Evolutionary conservation across 2,797 vertebrate species (phyloP).

Genomic region (Cichlasoma orientale): DNA sequence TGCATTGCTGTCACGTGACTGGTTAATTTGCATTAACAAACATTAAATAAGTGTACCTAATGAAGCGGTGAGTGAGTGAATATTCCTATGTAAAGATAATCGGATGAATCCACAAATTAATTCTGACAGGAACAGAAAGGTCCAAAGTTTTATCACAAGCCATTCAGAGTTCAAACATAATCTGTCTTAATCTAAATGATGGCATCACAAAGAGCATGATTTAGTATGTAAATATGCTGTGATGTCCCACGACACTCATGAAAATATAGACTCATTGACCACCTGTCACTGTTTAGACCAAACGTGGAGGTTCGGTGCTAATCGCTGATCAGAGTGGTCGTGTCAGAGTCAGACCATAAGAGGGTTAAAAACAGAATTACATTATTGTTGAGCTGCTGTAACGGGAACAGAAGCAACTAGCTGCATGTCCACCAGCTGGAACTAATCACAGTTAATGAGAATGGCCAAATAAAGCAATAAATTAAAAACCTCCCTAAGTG

Average conservation of each 20-base stretch:
- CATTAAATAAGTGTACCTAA: background rate
- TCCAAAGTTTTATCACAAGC: background rate
- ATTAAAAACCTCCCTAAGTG: background rate
- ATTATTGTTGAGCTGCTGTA: background rate
- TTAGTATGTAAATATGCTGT: background rate
- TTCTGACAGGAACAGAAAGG: background rate
- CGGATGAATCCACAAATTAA: background rate
- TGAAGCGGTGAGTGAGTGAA: background rate
- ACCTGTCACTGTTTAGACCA: background rate
- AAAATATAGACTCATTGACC: background rate
- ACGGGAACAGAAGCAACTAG: background rate
- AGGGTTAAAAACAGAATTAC: background rate
- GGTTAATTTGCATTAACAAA: background rate
- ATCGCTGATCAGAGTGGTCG: background rate
- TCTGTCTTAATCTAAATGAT: background rate
- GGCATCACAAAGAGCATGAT: background rate
- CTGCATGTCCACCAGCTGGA: conserved; percentile 10
- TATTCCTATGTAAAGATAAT: background rate
- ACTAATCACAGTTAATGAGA: conserved; percentile 22
- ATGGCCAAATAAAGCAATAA: background rate
- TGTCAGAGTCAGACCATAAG: background rate
- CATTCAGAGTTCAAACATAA: background rate
- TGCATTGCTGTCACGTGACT: background rate
- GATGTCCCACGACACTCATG: background rate
- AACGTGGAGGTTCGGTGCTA: background rate